Base-by-base conservation (phyloP, 2,888 invertebrate genomes). In the Nomada goodeniana region DNA sequence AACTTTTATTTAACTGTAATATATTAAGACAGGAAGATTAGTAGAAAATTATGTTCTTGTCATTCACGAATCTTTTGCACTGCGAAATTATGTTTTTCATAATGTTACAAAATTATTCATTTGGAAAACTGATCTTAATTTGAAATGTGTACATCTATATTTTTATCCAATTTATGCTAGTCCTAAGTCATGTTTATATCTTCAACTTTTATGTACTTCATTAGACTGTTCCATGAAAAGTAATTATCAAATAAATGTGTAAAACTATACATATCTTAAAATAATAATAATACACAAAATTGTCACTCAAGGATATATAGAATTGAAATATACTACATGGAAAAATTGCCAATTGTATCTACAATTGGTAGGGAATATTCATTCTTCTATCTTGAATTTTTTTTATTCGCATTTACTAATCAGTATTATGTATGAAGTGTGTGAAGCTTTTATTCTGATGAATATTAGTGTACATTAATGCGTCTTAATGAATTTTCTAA, bases 161-260 rank as follows among this genome's bases (percentile, higher is more conserved):
- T 73, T 73, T 83, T 87, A 90, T 87, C 88, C 90, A 89, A 83
- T 89, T 89, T 86, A 88, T 82, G 84, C 90, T 90, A 90, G 88
- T 90, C 88, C 86, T 83, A 89, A 89, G 81, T 84, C 74, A 75
- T 84, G 75, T 69, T 59, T 60, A 70, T 52, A 26, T 55, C 18
- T 61, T 64, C 9, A 50, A 68, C 9, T 68, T 71, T 64, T 23
- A 53, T 70, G 36, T 69, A 67, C 23, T 71, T 69, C 23, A 69
- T 50, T 29, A 52, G 55, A 42, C 74, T 20, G 59, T 74, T 63
- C 59, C 59, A 55, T 52, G 76, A 79, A 75, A 82, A 80, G 76
- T 86, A 55, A 42, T 53, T 36, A 55, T 26, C 52, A 42, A 26
- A 47, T 52, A 57, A 71, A 53, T 53, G 23, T 61, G 68, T 67